Percentiles rank a stretch among this genome's conserved stretches.
phyloP scores from a whole-genome alignment of 2,888 invertebrate species.

The Dromius quadrimaculatus region DNA sequence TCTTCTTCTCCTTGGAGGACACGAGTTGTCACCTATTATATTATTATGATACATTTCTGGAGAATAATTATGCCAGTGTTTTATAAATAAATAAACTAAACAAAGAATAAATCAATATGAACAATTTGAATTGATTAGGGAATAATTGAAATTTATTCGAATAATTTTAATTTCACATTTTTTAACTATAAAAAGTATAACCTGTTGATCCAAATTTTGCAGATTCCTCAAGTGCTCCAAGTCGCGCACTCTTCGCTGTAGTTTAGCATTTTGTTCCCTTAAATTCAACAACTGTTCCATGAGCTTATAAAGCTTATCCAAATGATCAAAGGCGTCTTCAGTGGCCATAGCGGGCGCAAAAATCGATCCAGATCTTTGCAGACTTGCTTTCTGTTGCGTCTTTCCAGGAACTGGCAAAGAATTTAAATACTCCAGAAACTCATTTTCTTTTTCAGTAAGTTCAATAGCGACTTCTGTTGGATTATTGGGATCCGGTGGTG shows the following conservation, averaged over 20 bases:
- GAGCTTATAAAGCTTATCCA: slow-evolving; percentile 82
- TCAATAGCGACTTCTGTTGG: slow-evolving; percentile 16
- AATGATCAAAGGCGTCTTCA: slow-evolving; percentile 79
- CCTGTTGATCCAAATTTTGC: slow-evolving; percentile 70
- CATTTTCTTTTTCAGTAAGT: slow-evolving; percentile 57
- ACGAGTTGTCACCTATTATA: slow-evolving; percentile 54
- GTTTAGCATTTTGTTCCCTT: slow-evolving; percentile 77
- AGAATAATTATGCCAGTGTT: too few species aligned
- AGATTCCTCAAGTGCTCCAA: slow-evolving; percentile 79
- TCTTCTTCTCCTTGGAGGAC: slow-evolving; percentile 63
- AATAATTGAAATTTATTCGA: too few species aligned
- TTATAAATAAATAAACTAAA: too few species aligned
- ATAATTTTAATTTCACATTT: too few species aligned
- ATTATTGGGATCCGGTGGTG: slow-evolving; percentile 66
- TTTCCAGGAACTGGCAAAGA: slow-evolving; percentile 61
- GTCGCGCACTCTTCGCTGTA: slow-evolving; percentile 78
- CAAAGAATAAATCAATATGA: too few species aligned
- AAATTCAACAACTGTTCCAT: slow-evolving; percentile 82
- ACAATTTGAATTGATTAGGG: too few species aligned
- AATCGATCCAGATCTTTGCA: slow-evolving; percentile 67
- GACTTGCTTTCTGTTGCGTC: slow-evolving; percentile 47
- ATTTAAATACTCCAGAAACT: slow-evolving; percentile 67
- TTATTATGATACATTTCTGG: too few species aligned
- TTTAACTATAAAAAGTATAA: too few species aligned
- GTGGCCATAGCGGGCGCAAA: slow-evolving; percentile 72